Percentiles rank a stretch among this genome's conserved stretches.
Evolutionary conservation across 1,140 invertebrate species (phyloP).

Genomic region (Meloidogyne hapla): DNA sequence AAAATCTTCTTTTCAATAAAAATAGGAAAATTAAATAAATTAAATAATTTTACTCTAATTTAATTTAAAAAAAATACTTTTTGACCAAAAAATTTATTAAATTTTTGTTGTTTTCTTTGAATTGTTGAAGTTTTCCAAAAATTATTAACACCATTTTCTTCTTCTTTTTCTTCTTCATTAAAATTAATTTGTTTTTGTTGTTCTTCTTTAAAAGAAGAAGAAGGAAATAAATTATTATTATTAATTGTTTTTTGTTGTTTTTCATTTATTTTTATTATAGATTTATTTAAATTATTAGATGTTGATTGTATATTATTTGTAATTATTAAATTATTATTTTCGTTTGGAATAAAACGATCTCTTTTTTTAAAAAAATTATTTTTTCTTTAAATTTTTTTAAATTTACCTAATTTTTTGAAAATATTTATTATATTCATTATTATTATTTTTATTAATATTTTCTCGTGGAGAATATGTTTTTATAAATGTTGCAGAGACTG

Average conservation of each 20-base stretch:
- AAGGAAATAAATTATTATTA: neutral
- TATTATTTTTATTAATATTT: neutral
- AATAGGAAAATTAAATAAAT: too few species aligned
- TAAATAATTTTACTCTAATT: too few species aligned
- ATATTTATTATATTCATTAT: neutral
- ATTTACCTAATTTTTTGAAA: neutral
- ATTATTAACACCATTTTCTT: neutral
- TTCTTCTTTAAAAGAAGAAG: conserved; percentile 4
- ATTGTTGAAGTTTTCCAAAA: neutral
- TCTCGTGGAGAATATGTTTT: neutral
- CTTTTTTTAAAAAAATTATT: neutral
- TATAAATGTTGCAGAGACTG: neutral
- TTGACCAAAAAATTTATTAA: neutral
- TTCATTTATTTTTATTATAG: neutral
- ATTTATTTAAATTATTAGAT: neutral
- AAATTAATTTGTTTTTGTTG: conserved; percentile 1
- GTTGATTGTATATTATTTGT: neutral
- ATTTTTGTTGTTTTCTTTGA: neutral
- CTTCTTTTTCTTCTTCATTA: neutral
- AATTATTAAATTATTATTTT: neutral
- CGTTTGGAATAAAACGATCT: neutral
- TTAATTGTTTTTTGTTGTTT: neutral
- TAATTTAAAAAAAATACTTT: neutral
- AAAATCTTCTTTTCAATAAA: too few species aligned
- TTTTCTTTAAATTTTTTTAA: too few species aligned